Evolutionary conservation across 2,888 invertebrate genomes (phyloP).

Genomic region (Eristalinus sepulchralis): DNA sequence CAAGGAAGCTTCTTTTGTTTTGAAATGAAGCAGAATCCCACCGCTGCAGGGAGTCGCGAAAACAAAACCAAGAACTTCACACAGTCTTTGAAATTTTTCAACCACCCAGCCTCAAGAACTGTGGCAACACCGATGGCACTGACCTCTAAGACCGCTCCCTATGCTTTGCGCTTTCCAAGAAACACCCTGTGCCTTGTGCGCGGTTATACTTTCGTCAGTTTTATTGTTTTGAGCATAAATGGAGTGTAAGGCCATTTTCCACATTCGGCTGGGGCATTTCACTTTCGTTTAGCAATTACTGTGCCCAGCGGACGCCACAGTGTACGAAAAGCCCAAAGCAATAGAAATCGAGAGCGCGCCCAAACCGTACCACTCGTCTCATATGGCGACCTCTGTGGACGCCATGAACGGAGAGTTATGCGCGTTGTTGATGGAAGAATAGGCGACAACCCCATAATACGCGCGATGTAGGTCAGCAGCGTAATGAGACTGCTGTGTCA

Average conservation of each 20-base stretch:
- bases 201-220: not conserved
- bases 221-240: not conserved
- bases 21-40: not conserved
- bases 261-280: not conserved
- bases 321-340: not conserved
- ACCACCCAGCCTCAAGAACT: not conserved
- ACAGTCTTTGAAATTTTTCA: not conserved
- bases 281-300: not conserved
- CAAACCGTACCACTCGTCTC: not conserved
- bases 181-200: not conserved
- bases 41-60: not conserved
- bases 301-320: not conserved
- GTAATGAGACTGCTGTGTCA: not conserved
- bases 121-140: not conserved
- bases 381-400: not conserved
- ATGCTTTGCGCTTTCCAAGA: not conserved
- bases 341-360: not conserved
- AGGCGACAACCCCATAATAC: not conserved
- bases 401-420: not conserved
- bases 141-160: not conserved
- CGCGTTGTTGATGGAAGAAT: not conserved
- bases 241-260: not conserved
- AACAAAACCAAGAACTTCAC: not conserved
- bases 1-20: not conserved
- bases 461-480: not conserved